Conservation (phyloP, 1,140 invertebrate species). For the Saccostrea cuccullata region DNA sequence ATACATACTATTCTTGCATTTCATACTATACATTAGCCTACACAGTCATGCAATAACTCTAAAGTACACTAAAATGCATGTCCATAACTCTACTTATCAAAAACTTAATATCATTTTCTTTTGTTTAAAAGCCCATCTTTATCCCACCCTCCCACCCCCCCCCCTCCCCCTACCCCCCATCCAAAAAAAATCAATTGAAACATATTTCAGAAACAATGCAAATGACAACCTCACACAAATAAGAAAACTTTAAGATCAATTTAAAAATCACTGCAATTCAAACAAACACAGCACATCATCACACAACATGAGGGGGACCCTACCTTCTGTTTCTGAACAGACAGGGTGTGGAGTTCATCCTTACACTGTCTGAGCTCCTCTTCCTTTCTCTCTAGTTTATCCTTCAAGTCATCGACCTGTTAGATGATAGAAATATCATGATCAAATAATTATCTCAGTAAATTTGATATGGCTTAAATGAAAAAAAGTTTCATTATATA, state of each 20-base stretch:
- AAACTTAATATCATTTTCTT: too few species aligned
- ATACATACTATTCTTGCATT: too few species aligned
- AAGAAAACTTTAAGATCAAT: not conserved
- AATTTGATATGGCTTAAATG: not conserved
- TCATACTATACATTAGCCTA: too few species aligned
- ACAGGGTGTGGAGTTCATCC: not conserved
- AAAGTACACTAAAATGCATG: too few species aligned
- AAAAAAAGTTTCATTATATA: too few species aligned
- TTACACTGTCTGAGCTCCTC: not conserved
- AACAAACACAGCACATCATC: not conserved
- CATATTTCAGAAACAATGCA: not conserved
- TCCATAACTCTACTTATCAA: too few species aligned
- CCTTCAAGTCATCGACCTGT: slow-evolving; percentile 31
- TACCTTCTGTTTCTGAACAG: slow-evolving; percentile 27
- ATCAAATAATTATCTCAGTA: not conserved
- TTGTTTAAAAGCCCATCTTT: too few species aligned
- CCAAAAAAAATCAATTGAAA: not conserved
- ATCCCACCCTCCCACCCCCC: too few species aligned
- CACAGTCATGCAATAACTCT: too few species aligned
- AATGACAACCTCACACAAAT: not conserved
- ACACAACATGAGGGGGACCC: not conserved
- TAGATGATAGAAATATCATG: not conserved
- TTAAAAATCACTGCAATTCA: not conserved
- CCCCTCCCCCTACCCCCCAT: too few species aligned
- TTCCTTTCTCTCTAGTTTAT: slow-evolving; percentile 30